Base-by-base conservation (phyloP, 2,888 invertebrate species). In the Lucinisca nassula region DNA sequence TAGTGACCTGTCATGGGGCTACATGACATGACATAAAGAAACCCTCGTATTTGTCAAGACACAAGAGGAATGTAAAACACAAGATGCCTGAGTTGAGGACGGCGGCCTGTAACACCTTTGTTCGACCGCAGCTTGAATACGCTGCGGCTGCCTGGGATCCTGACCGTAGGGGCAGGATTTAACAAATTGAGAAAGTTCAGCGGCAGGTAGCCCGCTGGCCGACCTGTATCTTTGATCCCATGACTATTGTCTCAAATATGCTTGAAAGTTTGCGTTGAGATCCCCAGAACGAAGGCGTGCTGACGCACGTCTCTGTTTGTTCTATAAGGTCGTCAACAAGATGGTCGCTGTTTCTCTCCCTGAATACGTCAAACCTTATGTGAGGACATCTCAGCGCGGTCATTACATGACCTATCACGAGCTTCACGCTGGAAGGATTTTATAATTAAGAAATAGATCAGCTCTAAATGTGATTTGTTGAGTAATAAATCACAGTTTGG, bases 81-180 rank as follows among this genome's bases (percentile, higher is more conserved):
- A 72, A 80, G 35, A 35, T 27, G 72, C 24, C 49, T 14, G 35
- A 55, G 79, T 21, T 73, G 32, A 72, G 55, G 51, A 35, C 45
- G 32, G n/a, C 17, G 17, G 55, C 73, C 21, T 80, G 72, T 24
- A 73, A 72, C 27, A 55, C 55, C 30, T n/a, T 72, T 1, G 79
- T 80, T 0, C 55, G 79, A 35, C 73, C 73, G 17, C 79, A 80
- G 38, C 45, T 80, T 12, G 73, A 80, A 38, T 80, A 72, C 37
- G 72, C 73, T n/a, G n/a, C 55, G 21, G 12, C 37, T 4, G 35
- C 67, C 14, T 80, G 73, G 79, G 27, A 38, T 27, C 73, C 79
- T 0, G 30, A 51, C 35, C 49, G 72, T 12, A 32, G 49, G 24
- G 10, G 17, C 24, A 30, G 51, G 27, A 80, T 55, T 21, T 1